A percentile compares a stretch with the other conserved stretches of the same genome.
Conservation (phyloP, 1,140 invertebrate species). For the Gyrodactylus bullatarudis region DNA sequence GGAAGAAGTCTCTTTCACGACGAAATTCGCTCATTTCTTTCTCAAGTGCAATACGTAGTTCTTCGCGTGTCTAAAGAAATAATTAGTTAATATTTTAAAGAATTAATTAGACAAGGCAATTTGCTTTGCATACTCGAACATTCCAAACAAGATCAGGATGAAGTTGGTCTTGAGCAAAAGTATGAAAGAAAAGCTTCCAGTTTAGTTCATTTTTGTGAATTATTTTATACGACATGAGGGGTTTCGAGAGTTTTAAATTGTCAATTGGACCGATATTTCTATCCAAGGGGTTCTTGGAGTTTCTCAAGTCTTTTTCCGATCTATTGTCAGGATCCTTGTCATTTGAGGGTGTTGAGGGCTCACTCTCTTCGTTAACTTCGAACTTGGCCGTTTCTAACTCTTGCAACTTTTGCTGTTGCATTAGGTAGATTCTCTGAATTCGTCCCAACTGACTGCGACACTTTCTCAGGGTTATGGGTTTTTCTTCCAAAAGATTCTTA, state of each 20-base stretch:
- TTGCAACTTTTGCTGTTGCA: background rate
- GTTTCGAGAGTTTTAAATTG: background rate
- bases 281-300: background rate
- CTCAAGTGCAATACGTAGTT: slow-evolving; percentile 55
- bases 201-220: slow-evolving; percentile 24
- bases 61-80: slow-evolving; percentile 44
- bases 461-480: background rate
- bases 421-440: background rate
- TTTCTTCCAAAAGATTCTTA: background rate
- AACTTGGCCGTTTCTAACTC: slow-evolving; percentile 31
- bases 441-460: background rate
- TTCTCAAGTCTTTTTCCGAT: too few species aligned
- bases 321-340: too few species aligned
- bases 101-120: too few species aligned
- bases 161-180: slow-evolving; percentile 68
- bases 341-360: background rate
- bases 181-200: slow-evolving; percentile 50
- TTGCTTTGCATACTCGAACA: slow-evolving; percentile 50
- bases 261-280: background rate
- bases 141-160: slow-evolving; percentile 94
- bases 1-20: slow-evolving; percentile 46
- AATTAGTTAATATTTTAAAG: background rate
- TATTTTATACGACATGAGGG: background rate
- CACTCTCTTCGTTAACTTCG: slow-evolving; percentile 52
- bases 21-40: slow-evolving; percentile 62